Evolutionary conservation across 1,140 invertebrate genomes (phyloP), one percentile per base, ranked within the genome.

Genomic region (Phortica variegata): DNA sequence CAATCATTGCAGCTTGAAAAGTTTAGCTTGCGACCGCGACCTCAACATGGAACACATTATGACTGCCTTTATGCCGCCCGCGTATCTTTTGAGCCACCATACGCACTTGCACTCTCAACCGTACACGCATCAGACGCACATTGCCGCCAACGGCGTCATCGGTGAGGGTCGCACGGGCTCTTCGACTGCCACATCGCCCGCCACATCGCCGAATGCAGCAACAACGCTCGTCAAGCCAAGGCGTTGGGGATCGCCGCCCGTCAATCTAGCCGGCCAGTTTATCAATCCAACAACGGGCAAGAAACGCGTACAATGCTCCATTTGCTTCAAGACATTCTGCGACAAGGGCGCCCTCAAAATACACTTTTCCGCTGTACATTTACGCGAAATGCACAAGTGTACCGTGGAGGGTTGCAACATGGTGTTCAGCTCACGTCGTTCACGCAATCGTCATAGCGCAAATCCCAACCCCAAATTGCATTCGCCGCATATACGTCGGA

Each of bases 261-360:
- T 91, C 15, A 91, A 93, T 49, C 79, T 94, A 43, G 91, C 90
- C 3, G 90, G 90, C 2, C 88, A 93, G 58, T 90, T 93, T 65
- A 92, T 94, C 56, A 95, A 95, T 73, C 91, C 92, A 5, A 85
- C 90, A 1, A 92, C 91, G 6, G 92, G 92, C 13, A 96, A 96
- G 79, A 97, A 98, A 74, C 84, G 97, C 58, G 96, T 99, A 36
- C 91, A 98, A 77, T 99, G 97, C 79, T 95, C 95, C 73, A 94
- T 96, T 38, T 99, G 97, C 77, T 83, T 97, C 41, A 98, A 99
- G 77, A 98, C 96, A 50, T 99, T 99, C 79, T 99, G 97, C 84
- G 97, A 99, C 79, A 99, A 99, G 79, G 95, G 95, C 43, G 97
- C 97, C 6, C 81, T 99, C 5, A 99, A 99, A 80, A 99, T 99